These are phyloP conservation scores for Tor tambroides DNA, from an alignment of 2,113 vertebrate genomes.

Conservation along the genomic window DNA sequence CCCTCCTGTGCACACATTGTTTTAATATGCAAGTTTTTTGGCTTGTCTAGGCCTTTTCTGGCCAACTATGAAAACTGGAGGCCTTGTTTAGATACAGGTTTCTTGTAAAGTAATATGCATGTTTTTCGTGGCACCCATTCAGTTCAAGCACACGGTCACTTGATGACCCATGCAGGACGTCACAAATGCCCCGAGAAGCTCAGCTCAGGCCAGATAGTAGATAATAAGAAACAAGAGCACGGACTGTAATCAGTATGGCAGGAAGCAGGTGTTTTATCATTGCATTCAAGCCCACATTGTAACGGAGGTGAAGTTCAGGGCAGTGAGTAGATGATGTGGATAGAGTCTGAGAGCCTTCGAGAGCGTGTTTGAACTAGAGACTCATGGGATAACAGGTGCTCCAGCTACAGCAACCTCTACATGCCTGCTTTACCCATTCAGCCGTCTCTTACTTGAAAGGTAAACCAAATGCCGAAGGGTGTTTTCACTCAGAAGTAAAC, in stretches of 20 bases:
- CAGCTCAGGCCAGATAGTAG: slow-evolving; percentile 62
- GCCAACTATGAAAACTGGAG: not conserved
- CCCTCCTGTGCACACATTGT: not conserved
- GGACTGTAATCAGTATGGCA: slow-evolving; percentile 74
- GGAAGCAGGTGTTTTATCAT: slow-evolving; percentile 76
- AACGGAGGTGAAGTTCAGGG: slow-evolving; percentile 65
- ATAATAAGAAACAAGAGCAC: slow-evolving; percentile 57
- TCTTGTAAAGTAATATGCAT: not conserved
- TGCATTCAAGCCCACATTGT: slow-evolving; percentile 69
- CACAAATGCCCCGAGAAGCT: slow-evolving; percentile 14
- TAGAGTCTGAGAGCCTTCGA: slow-evolving; percentile 51
- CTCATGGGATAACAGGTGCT: slow-evolving; percentile 71
- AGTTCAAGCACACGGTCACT: slow-evolving; percentile 52
- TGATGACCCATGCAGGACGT: slow-evolving; percentile 27
- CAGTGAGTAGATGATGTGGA: slow-evolving; percentile 65
- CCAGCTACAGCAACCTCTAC: slow-evolving; percentile 31
- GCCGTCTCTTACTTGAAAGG: not conserved
- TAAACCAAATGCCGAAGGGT: not conserved
- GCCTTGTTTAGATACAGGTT: slow-evolving; percentile 50
- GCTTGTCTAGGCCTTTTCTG: not conserved
- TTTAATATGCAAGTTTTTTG: not conserved
- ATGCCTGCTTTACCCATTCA: not conserved
- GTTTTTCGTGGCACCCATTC: slow-evolving; percentile 51
- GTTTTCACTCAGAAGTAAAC: not conserved
- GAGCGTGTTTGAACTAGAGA: slow-evolving; percentile 34